Evolutionary conservation across 2,797 vertebrate species (phyloP), one percentile per base, ranked within the genome.

Genomic region (Poecilia gillii): DNA sequence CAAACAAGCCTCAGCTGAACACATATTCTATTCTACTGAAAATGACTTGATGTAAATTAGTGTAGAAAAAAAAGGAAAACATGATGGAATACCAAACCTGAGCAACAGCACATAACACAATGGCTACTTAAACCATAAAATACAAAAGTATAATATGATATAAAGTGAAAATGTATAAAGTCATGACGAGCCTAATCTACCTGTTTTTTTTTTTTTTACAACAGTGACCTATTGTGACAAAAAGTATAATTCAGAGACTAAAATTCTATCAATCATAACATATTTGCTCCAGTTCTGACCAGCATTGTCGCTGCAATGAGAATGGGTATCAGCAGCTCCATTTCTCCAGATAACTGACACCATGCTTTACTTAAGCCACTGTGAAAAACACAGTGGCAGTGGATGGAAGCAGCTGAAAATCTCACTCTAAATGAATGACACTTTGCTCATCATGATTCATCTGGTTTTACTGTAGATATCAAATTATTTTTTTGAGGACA

Each of bases 331-430:
- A 13, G n/a, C 55, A 59, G n/a, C 12, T 13, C 55, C 2, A 13
- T 31, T 59, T 59, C 55, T 31, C 12, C 11, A 59, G 12, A 59
- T 3, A 18, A 3, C 59, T 33, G 55, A 4, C 14, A 62, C 13
- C 57, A 16, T 62, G 31, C 57, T 1, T 31, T 59, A 59, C n/a
- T 59, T 31, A 59, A 59, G 28, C 12, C 28, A 31, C 16, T 31
- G n/a, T 6, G 59, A 8, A 18, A 62, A 62, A 33, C 59, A 62
- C 6, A 8, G 59, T 62, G 28, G 31, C 59, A 62, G 57, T 59
- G n/a, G 12, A 59, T 31, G 57, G 57, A 31, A 59, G 57, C 57
- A 59, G 57, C 57, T 59, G 57, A 59, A 59, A 62, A 62, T 62
- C 57, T 59, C 28, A 14, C 57, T 62, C 28, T 16, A 53, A 25